Conservation (phyloP, 2,113 vertebrate genomes). For the Alectura lathami region DNA sequence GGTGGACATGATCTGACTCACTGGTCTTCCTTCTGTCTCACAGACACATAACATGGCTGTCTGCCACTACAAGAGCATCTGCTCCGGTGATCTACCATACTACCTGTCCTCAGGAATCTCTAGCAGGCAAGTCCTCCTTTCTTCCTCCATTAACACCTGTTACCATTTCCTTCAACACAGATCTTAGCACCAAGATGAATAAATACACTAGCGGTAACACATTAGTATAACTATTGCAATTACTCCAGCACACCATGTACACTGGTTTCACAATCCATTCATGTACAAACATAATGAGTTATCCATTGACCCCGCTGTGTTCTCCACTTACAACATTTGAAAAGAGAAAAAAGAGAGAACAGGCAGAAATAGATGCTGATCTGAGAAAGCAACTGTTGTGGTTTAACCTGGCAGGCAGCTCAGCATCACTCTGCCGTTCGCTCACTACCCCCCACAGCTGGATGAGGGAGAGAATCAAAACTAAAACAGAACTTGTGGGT, state of each 20-base stretch:
- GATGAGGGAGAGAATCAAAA: no score
- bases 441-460: no score
- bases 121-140: neutral
- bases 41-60: accelerated
- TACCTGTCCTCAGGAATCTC: neutral
- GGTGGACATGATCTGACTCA: neutral
- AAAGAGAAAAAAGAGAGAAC: neutral
- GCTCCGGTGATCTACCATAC: neutral
- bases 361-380: neutral
- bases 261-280: neutral
- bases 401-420: no score
- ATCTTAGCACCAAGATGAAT: neutral
- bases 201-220: neutral
- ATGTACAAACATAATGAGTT: neutral
- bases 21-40: neutral
- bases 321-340: neutral
- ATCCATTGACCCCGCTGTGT: neutral
- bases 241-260: neutral
- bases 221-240: neutral
- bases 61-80: neutral
- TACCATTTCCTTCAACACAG: neutral
- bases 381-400: no score
- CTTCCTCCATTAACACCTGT: neutral
- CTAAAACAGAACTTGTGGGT: no score
- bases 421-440: no score